Conservation (phyloP, 2,797 vertebrate species). For the Chrosomus eos region DNA sequence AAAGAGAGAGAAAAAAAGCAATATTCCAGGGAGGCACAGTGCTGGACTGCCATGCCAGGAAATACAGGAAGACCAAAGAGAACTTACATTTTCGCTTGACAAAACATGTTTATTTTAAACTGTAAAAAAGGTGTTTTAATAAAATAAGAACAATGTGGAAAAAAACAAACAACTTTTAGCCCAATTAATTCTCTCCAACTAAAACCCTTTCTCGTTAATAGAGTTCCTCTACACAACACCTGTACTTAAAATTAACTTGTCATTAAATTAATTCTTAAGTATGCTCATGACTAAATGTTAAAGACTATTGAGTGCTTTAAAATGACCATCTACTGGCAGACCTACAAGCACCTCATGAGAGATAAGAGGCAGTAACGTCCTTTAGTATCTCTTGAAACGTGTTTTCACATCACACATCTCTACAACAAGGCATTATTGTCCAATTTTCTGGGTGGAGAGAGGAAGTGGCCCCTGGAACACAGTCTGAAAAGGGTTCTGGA, state of each 20-base stretch:
- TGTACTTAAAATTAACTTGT: neutral
- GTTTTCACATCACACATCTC: neutral
- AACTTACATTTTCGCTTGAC: neutral
- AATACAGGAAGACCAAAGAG: neutral
- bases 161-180: no score
- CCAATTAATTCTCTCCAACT: neutral
- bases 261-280: neutral
- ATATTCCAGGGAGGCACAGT: neutral
- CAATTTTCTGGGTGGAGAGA: neutral
- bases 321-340: neutral
- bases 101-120: conserved; percentile 27
- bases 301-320: neutral
- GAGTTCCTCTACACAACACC: neutral
- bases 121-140: conserved; percentile 10
- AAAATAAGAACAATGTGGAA: neutral
- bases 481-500: neutral
- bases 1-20: neutral
- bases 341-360: neutral
- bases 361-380: neutral
- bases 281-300: neutral
- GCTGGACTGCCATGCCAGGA: neutral
- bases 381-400: neutral
- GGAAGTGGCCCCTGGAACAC: neutral
- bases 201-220: neutral
- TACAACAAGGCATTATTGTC: neutral